Evolutionary conservation across 2,797 vertebrate genomes (phyloP).

Genomic region (Margarornis squamiger): DNA sequence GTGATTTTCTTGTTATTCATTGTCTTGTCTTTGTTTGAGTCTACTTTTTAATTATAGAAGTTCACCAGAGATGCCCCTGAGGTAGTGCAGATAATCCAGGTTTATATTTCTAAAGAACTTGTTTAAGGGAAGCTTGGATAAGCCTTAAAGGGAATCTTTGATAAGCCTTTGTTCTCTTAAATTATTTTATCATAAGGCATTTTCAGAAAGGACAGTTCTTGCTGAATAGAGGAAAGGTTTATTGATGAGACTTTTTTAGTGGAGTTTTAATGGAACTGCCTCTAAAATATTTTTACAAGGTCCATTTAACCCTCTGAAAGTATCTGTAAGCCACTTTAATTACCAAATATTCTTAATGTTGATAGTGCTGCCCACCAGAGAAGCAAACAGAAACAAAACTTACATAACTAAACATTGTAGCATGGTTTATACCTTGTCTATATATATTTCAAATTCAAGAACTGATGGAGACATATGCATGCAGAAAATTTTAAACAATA

Average conservation of each 20-base stretch:
- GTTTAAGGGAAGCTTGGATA: not conserved
- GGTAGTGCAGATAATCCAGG: not conserved
- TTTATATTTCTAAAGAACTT: not conserved
- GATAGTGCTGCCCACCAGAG: not conserved
- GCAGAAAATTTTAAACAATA: not conserved
- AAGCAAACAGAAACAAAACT: not conserved
- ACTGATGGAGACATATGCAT: accelerated
- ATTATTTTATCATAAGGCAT: not conserved
- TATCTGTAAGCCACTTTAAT: not conserved
- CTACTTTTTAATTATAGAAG: not conserved
- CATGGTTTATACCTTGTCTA: accelerated
- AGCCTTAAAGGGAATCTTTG: not conserved
- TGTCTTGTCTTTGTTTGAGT: not conserved
- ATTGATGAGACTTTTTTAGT: not conserved
- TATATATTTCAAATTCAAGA: not conserved
- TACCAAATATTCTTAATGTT: not conserved
- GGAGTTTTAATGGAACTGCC: not conserved
- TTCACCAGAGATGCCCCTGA: not conserved
- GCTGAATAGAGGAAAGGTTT: not conserved
- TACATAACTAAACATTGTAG: not conserved
- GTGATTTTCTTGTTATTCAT: not conserved
- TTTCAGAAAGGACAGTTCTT: not conserved
- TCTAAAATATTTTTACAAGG: not conserved
- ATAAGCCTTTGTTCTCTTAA: not conserved
- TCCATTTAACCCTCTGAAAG: not conserved